A percentile compares a stretch with the other conserved stretches of the same genome.
phyloP scores from a whole-genome alignment of 2,797 vertebrate species.

The Melanotaenia nigrans region DNA sequence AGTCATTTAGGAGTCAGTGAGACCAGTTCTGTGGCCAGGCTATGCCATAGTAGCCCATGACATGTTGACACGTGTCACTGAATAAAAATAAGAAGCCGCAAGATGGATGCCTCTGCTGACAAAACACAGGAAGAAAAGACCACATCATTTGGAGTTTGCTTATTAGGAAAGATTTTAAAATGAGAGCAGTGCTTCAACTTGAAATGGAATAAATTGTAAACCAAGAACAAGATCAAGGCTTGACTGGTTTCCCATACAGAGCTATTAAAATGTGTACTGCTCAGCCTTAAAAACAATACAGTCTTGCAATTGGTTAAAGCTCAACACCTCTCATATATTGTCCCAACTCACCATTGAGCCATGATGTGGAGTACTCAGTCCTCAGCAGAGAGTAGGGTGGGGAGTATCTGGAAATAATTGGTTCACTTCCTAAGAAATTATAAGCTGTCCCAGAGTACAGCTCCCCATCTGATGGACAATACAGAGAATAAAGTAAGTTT shows the following conservation, averaged over 20 bases:
- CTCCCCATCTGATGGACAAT: conserved; percentile 87
- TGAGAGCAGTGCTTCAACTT: not conserved
- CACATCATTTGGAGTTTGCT: not conserved
- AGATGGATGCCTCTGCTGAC: not conserved
- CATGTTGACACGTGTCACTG: too few relatives aligned
- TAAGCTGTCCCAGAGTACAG: conserved; percentile 95
- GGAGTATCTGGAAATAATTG: conserved; percentile 93
- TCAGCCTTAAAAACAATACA: not conserved
- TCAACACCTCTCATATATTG: not conserved
- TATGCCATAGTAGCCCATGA: too few relatives aligned
- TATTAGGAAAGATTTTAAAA: not conserved
- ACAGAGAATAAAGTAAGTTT: conserved; percentile 30
- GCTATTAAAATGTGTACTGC: not conserved
- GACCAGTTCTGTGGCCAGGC: too few relatives aligned
- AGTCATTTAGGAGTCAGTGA: too few relatives aligned
- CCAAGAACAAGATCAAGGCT: not conserved
- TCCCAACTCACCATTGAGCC: conserved; percentile 92
- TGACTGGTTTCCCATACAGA: not conserved
- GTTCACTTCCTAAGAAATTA: conserved; percentile 97
- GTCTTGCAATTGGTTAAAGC: not conserved
- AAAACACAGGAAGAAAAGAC: not conserved
- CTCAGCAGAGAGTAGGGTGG: conserved; percentile 87
- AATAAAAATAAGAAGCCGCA: not conserved
- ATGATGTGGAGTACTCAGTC: conserved; percentile 96
- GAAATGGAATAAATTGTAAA: not conserved